Conservation (phyloP, 2,888 invertebrate species). For the Agonopterix alstromeriana region DNA sequence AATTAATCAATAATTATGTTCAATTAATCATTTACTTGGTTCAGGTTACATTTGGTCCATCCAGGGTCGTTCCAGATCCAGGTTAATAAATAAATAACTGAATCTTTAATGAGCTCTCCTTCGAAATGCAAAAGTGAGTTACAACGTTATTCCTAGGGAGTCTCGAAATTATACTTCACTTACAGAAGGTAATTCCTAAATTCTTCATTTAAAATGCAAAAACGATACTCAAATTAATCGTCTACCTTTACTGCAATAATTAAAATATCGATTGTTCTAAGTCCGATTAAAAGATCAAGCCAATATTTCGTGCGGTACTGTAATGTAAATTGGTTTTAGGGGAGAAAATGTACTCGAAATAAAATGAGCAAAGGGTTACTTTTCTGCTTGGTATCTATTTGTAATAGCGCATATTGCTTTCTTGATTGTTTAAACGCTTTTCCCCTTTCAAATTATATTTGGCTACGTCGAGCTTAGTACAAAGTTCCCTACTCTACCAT, state of each 20-base stretch:
- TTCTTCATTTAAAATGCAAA: no score
- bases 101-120: no score
- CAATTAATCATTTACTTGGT: no score
- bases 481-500: constrained; percentile 4
- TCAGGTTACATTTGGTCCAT: no score
- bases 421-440: constrained; percentile 45
- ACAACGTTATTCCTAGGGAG: no score
- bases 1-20: no score
- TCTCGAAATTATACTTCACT: no score
- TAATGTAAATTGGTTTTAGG: constrained; percentile 18
- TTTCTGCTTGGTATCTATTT: constrained; percentile 13
- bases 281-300: constrained; percentile 11
- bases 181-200: no score
- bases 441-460: constrained; percentile 23
- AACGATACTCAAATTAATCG: no score
- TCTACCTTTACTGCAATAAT: not conserved
- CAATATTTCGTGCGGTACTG: constrained; percentile 13
- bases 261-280: constrained; percentile 1
- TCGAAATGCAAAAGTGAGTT: no score
- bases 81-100: no score
- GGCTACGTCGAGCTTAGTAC: constrained; percentile 19
- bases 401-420: constrained; percentile 41
- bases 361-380: constrained; percentile 39
- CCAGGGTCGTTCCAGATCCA: no score
- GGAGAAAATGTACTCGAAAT: constrained; percentile 20